These are phyloP conservation scores for Parelbella ahira DNA, from an alignment of 2,888 invertebrate genomes.

Conservation along the genomic window DNA sequence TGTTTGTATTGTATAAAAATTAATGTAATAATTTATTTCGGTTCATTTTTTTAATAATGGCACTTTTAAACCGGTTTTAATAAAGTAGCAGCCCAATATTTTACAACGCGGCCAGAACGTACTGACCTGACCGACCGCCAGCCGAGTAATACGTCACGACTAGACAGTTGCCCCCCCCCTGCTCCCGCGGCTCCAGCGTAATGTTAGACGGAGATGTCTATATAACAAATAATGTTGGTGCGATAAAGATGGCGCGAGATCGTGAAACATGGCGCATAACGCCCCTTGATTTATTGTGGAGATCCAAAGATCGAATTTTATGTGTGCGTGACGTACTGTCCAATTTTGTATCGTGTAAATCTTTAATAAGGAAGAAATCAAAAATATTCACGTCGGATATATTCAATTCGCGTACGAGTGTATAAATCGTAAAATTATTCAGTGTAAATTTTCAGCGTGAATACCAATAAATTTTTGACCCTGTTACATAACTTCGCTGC, in stretches of 20 bases:
- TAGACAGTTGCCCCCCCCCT: slow-evolving; percentile 73
- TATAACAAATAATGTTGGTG: slow-evolving; percentile 52
- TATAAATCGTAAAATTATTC: slow-evolving; percentile 20
- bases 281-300: slow-evolving; percentile 79
- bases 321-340: slow-evolving; percentile 61
- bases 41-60: neutral
- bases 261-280: slow-evolving; percentile 81
- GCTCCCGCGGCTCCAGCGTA: slow-evolving; percentile 60
- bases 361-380: slow-evolving; percentile 18
- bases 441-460: slow-evolving; percentile 22
- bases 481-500: slow-evolving; percentile 40
- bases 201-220: slow-evolving; percentile 59
- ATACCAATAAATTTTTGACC: slow-evolving; percentile 42
- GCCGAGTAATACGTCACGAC: slow-evolving; percentile 77
- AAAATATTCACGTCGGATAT: slow-evolving; percentile 15
- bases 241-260: slow-evolving; percentile 62
- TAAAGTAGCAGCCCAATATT: slow-evolving; percentile 41
- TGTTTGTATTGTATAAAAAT: slow-evolving; percentile 29
- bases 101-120: slow-evolving; percentile 42
- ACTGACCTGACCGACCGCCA: slow-evolving; percentile 68
- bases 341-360: slow-evolving; percentile 23
- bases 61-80: slow-evolving; percentile 34
- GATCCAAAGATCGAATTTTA: slow-evolving; percentile 76
- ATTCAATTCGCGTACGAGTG: slow-evolving; percentile 3
- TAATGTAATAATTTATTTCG: slow-evolving; percentile 12